Conservation (phyloP, 1,140 invertebrate genomes). For the Parapsyche elsis region DNA sequence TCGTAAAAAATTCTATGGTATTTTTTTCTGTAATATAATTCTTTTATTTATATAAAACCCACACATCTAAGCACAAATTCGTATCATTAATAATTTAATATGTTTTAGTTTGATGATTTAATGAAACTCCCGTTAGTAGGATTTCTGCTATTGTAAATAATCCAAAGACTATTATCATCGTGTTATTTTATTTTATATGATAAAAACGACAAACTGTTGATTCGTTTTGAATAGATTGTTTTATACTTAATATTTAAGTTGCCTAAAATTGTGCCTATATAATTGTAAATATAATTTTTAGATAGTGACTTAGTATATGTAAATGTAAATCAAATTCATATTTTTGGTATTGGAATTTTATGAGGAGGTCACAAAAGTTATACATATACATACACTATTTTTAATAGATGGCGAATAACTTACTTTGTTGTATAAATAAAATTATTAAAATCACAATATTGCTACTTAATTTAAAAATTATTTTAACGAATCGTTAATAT, state of each 20-base stretch:
- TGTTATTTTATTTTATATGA: conserved; percentile 9
- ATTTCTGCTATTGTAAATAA: background rate
- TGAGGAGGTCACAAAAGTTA: background rate
- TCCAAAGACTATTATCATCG: conserved; percentile 21
- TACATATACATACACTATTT: background rate
- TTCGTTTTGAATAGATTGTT: conserved; percentile 24
- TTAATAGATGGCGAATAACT: background rate
- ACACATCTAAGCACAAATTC: background rate
- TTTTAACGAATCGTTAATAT: background rate
- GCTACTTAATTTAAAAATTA: conserved; percentile 8
- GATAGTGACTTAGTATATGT: background rate
- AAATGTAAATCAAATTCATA: background rate
- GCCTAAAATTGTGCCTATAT: conserved; percentile 42
- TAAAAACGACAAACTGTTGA: conserved; percentile 8
- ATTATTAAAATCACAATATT: conserved; percentile 6
- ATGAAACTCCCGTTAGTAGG: background rate
- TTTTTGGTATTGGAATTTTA: conserved; percentile 26
- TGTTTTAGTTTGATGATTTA: conserved; percentile 11
- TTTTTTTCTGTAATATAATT: background rate
- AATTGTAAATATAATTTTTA: conserved; percentile 32
- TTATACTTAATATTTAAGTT: conserved; percentile 24
- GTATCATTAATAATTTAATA: background rate
- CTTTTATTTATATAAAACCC: background rate
- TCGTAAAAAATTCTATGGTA: background rate
- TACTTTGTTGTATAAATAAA: background rate